Conservation (phyloP, 2,888 invertebrate genomes). For the Salticus scenicus region DNA sequence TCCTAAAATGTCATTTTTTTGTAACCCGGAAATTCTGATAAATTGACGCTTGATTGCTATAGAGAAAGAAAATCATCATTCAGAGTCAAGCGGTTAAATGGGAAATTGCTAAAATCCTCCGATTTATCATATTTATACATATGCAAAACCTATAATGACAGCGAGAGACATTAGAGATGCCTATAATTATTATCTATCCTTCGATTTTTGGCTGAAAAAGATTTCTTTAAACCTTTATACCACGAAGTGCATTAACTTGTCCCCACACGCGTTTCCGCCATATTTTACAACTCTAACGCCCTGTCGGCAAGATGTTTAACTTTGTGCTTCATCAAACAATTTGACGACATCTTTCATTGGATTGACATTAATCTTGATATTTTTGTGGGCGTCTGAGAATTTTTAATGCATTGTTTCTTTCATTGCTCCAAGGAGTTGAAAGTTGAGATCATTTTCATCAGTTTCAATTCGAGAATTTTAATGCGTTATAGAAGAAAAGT, state of each 20-base stretch:
- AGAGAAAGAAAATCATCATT: conserved; percentile 34
- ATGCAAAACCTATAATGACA: conserved; percentile 53
- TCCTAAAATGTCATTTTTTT: conserved; percentile 26
- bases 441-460: not conserved
- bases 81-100: conserved; percentile 34
- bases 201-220: conserved; percentile 18
- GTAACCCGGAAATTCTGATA: conserved; percentile 45
- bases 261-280: conserved; percentile 56
- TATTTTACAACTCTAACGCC: conserved; percentile 40
- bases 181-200: conserved; percentile 57
- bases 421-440: not conserved
- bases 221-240: conserved; percentile 7
- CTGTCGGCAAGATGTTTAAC: conserved; percentile 12
- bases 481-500: not conserved
- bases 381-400: conserved; percentile 2
- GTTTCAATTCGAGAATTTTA: not conserved
- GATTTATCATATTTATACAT: conserved; percentile 64
- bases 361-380: conserved; percentile 15
- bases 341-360: conserved; percentile 15
- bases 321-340: conserved; percentile 13
- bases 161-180: conserved; percentile 26
- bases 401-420: conserved; percentile 14
- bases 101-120: conserved; percentile 49
- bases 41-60: conserved; percentile 34
- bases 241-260: conserved; percentile 48